These are phyloP conservation scores for Corydoras maculifer DNA, from an alignment of 2,113 vertebrate genomes.

Conservation along the genomic window DNA sequence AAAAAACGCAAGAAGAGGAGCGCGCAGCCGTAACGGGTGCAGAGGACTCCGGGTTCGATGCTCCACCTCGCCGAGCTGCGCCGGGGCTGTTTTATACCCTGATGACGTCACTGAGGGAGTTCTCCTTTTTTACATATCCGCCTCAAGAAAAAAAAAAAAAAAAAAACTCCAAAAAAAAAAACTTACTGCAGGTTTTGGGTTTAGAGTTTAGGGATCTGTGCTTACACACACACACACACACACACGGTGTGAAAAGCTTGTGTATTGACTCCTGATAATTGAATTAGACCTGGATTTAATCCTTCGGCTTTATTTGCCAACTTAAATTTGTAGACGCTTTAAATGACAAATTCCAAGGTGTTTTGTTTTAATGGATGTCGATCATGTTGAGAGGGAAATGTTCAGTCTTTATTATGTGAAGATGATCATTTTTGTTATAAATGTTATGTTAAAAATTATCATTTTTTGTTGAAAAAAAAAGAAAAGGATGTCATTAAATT, in stretches of 20 bases:
- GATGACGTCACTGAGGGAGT: constrained; percentile 83
- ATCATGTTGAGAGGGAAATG: no score
- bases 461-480: no score
- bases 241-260: background rate
- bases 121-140: constrained; percentile 25
- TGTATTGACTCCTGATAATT: no score
- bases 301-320: no score
- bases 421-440: no score
- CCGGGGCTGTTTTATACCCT: constrained; percentile 74
- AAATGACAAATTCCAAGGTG: no score
- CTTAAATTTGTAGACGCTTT: no score
- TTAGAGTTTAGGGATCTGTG: background rate
- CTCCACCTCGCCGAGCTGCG: constrained; percentile 66
- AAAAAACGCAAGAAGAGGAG: background rate
- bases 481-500: no score
- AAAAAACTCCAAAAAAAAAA: background rate
- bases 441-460: no score
- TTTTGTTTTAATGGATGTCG: no score
- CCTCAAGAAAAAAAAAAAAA: background rate
- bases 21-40: background rate
- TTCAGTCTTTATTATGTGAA: no score
- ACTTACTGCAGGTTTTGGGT: background rate
- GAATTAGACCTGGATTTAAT: no score
- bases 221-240: background rate
- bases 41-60: constrained; percentile 34